These are phyloP conservation scores for Periparus ater DNA, from an alignment of 2,797 vertebrate genomes.

Conservation along the genomic window DNA sequence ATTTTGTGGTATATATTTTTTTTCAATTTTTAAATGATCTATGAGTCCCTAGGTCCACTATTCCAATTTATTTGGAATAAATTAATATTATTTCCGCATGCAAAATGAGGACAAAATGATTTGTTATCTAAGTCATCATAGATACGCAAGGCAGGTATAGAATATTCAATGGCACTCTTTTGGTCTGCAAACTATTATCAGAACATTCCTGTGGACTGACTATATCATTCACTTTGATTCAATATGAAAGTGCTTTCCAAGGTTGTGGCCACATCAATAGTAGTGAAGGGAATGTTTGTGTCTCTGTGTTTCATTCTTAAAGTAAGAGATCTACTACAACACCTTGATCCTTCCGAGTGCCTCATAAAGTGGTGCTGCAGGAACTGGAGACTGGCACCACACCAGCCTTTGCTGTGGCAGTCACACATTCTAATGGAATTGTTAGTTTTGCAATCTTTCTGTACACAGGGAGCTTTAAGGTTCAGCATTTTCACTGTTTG, in stretches of 20 bases:
- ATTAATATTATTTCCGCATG: not conserved
- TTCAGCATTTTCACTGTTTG: not conserved
- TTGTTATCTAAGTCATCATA: not conserved
- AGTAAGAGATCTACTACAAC: not conserved
- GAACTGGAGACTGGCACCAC: not conserved
- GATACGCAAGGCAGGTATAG: not conserved
- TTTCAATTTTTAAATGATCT: not conserved
- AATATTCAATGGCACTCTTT: not conserved
- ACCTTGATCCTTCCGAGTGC: not conserved
- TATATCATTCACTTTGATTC: not conserved
- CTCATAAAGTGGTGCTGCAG: not conserved
- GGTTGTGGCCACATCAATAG: not conserved
- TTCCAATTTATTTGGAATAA: not conserved
- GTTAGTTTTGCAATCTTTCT: not conserved
- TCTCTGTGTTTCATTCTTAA: not conserved
- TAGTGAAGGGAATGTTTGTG: not conserved
- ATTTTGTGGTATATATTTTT: not conserved
- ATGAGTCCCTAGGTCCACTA: not conserved
- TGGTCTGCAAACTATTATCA: not conserved
- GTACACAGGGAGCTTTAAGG: not conserved
- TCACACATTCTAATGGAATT: not conserved
- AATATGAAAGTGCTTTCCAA: not conserved
- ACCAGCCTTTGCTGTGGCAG: not conserved
- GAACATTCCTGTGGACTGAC: not conserved
- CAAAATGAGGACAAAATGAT: not conserved